Evolutionary conservation across 1,140 invertebrate species (phyloP), one percentile per base, ranked within the genome.

Genomic region (Mylabris phalerata): DNA sequence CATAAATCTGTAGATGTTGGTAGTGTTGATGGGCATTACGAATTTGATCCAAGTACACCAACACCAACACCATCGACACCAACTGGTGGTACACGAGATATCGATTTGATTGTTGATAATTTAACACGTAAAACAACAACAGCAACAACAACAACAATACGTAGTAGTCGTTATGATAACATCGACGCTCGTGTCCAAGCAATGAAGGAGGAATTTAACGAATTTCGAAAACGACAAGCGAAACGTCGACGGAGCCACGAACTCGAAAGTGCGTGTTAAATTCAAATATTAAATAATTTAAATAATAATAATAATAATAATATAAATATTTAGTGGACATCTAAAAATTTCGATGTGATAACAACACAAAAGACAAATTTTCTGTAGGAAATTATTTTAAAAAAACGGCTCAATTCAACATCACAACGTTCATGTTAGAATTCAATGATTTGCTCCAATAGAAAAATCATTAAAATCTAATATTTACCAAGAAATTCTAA

Each of bases 171-270:
- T 4, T 84, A 87, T 48, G 86, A 90, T 65, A 91, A 92, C 73
- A 90, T 93, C 62, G 91, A 93, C 70, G 90, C 92, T 3, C 80
- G 94, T 48, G 90, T 96, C 51, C 89, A 93, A 64, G 92, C 92
- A 32, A 93, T 97, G 88, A 93, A 95, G 67, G 90, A 95, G 72
- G 93, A 97, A 74, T 98, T 95, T 75, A 86, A 94, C 71, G 88
- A 93, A 71, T 96, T 94, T 75, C 82, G 92, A 51, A 87, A 92
- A 67, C 80, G 91, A 41, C 92, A 95, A 73, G 90, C 90, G 45
- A 81, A 84, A 72, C 77, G 86, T 47, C 75, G 83, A 59, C 78
- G 83, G 64, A 82, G 84, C 71, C 77, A 72, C 6, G 86, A 89
- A 70, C 73, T 89, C 51, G 87, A 89, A 73, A 89, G 87, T 75